Evolutionary conservation across 2,797 vertebrate species (phyloP).

Genomic region (Rallus crepitans): DNA sequence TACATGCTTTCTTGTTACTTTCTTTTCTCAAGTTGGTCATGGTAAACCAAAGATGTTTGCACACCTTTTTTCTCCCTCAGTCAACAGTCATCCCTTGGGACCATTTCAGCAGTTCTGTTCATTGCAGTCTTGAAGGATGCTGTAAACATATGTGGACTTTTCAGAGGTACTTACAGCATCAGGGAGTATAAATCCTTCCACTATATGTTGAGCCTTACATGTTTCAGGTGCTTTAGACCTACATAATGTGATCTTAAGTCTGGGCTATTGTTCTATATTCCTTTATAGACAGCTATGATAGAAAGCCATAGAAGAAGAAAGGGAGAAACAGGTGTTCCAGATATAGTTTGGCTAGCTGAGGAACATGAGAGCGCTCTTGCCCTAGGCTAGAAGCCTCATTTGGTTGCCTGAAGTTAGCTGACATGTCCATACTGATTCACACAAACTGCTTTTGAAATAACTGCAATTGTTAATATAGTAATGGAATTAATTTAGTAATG

Average conservation of each 20-base stretch:
- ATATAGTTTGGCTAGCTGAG: not conserved
- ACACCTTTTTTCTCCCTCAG: not conserved
- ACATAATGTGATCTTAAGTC: not conserved
- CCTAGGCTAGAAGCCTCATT: not conserved
- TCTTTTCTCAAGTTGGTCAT: not conserved
- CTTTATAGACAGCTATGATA: not conserved
- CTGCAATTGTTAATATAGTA: not conserved
- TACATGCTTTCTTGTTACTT: not conserved
- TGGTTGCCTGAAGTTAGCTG: not conserved
- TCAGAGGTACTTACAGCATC: accelerated
- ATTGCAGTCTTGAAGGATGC: not conserved
- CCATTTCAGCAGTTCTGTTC: not conserved
- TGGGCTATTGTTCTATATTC: not conserved
- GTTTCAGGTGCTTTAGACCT: not conserved
- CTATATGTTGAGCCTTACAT: accelerated
- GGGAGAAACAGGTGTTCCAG: not conserved
- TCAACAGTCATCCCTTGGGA: not conserved
- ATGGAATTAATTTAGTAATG: not conserved
- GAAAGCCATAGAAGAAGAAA: not conserved
- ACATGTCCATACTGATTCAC: not conserved
- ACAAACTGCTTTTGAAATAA: not conserved
- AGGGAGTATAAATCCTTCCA: not conserved
- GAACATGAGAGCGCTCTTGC: not conserved
- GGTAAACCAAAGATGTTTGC: not conserved
- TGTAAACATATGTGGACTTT: not conserved